Percentiles rank a stretch among this genome's conserved stretches.
These are phyloP conservation scores for Parthenolecanium corni DNA, from an alignment of 2,888 invertebrate genomes.

Conservation along the genomic window DNA sequence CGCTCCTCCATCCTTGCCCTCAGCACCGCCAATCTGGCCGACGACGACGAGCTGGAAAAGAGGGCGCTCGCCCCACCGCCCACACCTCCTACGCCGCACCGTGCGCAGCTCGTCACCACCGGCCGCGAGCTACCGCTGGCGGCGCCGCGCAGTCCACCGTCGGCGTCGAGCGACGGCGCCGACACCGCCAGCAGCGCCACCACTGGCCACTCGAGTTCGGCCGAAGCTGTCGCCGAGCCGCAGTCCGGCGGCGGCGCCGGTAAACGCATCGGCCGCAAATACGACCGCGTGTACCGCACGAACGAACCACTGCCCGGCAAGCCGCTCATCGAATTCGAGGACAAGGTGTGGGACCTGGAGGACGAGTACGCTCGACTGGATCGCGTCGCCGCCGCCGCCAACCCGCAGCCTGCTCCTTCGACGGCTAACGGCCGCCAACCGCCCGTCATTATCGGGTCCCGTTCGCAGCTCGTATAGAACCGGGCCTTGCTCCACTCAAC, in stretches of 20 bases:
- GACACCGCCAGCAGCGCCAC: not conserved
- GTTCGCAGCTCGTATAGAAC: too few relatives aligned
- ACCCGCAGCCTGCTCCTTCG: too few relatives aligned
- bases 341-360: conserved; percentile 49
- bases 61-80: not conserved
- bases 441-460: too few relatives aligned
- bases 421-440: too few relatives aligned
- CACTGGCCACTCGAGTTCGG: not conserved
- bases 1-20: conserved; percentile 23
- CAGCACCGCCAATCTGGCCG: conserved; percentile 24
- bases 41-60: not conserved
- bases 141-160: not conserved
- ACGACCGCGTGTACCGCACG: conserved; percentile 72
- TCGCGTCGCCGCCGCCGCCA: too few relatives aligned
- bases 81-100: not conserved
- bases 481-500: too few relatives aligned
- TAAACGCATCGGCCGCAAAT: conserved; percentile 51
- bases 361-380: conserved; percentile 25
- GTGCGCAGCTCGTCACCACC: not conserved
- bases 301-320: conserved; percentile 65
- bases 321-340: conserved; percentile 66
- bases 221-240: not conserved
- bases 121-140: not conserved
- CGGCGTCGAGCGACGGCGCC: not conserved
- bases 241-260: conserved; percentile 37